Base-by-base conservation (phyloP, 2,113 vertebrate species). In the Ceyx cyanopectus region DNA sequence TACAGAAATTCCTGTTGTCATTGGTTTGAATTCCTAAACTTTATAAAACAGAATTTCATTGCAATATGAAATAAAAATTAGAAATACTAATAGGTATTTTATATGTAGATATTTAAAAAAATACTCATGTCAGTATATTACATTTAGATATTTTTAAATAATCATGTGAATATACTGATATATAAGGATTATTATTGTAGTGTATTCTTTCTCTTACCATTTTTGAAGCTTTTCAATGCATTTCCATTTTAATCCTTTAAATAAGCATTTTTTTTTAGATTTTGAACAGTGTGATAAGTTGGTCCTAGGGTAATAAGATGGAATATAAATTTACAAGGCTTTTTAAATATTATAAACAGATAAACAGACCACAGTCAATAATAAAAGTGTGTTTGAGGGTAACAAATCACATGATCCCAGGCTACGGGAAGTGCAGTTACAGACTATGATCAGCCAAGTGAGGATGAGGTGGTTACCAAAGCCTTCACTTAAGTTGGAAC, bases 161-260 rank as follows among this genome's bases (percentile, higher is more conserved):
- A 23, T 51, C 1, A 5, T 7, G 1, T 14, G 8, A 32, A 2
- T 60, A 22, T 63, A 11, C 4, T 22, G 21, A 18, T 53, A 16
- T 1, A 3, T 9, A 3, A 1, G 1, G 29, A 2, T 56, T 60
- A 6, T 60, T 87, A 16, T 0, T 12, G 26, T 27, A 23, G 16
- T 7, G 1, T n/a, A 27, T 22, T 40, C 14, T 27, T 6, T 61
- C 23, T 58, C 5, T 72, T 48, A 13, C 5, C 13, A 20, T 12
- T 72, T 76, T 24, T 46, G 30, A 40, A 69, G 21, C 4, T 61
- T 78, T 57, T 30, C n/a, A 32, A 9, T 68, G 7, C 13, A 9
- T 67, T 81, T 90, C 29, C 6, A 12, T 9, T 46, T 2, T 8
- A 61, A 54, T 72, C 1, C 32, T 53, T 81, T 74, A 26, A 66